Percentiles rank a stretch among this genome's conserved stretches.
Conservation (phyloP, 2,797 vertebrate genomes). For the Anisognathus igniventris region DNA sequence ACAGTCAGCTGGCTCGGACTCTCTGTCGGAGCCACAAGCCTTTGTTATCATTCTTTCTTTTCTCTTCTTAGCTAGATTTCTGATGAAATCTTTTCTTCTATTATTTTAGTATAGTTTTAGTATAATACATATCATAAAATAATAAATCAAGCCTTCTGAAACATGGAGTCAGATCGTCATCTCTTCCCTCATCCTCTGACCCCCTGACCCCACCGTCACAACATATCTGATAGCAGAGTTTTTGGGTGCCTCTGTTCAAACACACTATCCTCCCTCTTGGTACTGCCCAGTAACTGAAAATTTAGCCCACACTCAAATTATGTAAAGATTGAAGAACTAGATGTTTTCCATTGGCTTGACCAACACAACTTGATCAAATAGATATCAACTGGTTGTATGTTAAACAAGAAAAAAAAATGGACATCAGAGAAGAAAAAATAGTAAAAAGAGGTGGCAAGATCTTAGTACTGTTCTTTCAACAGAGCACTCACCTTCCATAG, state of each 20-base stretch:
- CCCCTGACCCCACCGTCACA: too few relatives aligned
- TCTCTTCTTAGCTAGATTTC: too few relatives aligned
- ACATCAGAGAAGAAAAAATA: neutral
- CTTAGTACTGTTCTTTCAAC: neutral
- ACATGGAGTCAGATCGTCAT: too few relatives aligned
- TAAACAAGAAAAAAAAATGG: neutral
- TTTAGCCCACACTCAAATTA: neutral
- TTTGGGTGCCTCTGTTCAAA: neutral
- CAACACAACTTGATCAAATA: neutral
- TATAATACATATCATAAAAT: too few relatives aligned
- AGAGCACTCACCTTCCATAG: neutral
- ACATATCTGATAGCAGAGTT: neutral
- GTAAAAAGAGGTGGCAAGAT: neutral
- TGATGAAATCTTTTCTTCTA: too few relatives aligned
- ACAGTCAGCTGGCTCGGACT: too few relatives aligned
- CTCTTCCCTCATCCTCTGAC: too few relatives aligned
- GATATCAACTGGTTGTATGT: neutral
- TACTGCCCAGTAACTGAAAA: neutral
- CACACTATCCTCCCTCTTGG: fast-evolving
- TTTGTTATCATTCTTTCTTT: too few relatives aligned
- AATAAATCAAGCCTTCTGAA: too few relatives aligned
- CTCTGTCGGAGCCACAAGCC: too few relatives aligned
- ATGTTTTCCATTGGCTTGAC: neutral
- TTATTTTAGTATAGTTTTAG: too few relatives aligned
- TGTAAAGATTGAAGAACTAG: neutral